Conservation (phyloP, 2,113 vertebrate genomes). For the Burhinus oedicnemus region DNA sequence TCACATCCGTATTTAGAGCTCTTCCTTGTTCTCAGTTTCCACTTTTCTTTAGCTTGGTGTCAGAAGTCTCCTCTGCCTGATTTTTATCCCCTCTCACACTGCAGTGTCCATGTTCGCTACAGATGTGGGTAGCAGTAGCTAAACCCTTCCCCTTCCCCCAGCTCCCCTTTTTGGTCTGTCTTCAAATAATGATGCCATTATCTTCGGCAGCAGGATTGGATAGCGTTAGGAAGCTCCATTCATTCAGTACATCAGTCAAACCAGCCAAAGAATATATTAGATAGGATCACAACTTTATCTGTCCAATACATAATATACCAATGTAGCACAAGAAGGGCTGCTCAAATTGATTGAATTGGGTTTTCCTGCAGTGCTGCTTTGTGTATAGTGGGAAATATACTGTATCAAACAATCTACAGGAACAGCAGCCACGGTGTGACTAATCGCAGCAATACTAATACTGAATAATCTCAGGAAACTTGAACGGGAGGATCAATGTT, state of each 20-base stretch:
- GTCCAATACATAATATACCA: slow-evolving; percentile 9
- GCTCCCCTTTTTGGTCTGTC: neutral
- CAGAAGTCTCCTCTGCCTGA: neutral
- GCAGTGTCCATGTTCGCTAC: neutral
- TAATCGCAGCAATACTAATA: slow-evolving; percentile 39
- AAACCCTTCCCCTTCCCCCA: neutral
- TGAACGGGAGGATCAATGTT: slow-evolving; percentile 46
- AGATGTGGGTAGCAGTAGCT: neutral
- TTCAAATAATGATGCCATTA: slow-evolving; percentile 42
- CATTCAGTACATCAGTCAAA: slow-evolving; percentile 41
- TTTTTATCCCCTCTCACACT: neutral
- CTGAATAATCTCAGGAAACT: slow-evolving; percentile 32
- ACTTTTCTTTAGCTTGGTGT: neutral
- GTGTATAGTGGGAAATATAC: slow-evolving; percentile 10
- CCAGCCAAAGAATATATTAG: slow-evolving; percentile 51
- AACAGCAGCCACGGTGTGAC: slow-evolving; percentile 7
- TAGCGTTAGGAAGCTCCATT: slow-evolving; percentile 8
- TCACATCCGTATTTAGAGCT: neutral
- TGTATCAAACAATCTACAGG: slow-evolving; percentile 40
- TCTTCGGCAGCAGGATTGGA: slow-evolving; percentile 19
- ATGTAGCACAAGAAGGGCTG: slow-evolving; percentile 29
- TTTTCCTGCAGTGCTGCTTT: slow-evolving; percentile 41
- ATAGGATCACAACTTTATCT: slow-evolving; percentile 59
- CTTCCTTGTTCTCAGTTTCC: neutral
- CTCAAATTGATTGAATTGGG: slow-evolving; percentile 60